These are phyloP conservation scores for Yponomeuta malinellus DNA, from an alignment of 2,888 invertebrate genomes.

Conservation along the genomic window DNA sequence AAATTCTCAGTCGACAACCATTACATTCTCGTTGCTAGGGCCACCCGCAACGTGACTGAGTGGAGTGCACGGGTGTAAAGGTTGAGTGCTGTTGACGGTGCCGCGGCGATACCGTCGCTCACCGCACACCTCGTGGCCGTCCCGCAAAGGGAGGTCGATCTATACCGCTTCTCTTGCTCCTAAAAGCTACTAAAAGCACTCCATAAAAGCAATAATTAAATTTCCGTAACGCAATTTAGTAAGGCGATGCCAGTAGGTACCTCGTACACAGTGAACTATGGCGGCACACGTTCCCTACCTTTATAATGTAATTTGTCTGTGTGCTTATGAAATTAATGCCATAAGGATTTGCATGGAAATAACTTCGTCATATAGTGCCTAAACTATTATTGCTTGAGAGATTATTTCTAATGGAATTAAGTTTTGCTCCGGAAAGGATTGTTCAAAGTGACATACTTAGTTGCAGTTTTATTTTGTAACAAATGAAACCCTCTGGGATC, in stretches of 20 bases:
- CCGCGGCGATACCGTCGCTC: not conserved
- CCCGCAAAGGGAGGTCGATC: not conserved
- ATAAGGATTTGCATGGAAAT: not conserved
- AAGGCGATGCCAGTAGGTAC: slow-evolving; percentile 48
- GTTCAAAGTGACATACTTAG: too few relatives aligned
- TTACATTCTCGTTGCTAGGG: too few relatives aligned
- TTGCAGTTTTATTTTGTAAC: too few relatives aligned
- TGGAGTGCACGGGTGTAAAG: too few relatives aligned
- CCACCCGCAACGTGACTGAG: too few relatives aligned
- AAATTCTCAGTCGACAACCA: too few relatives aligned
- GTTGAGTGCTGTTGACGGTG: too few relatives aligned
- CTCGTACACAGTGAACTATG: not conserved
- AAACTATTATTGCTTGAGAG: not conserved
- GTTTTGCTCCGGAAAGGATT: not conserved
- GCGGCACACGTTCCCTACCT: not conserved
- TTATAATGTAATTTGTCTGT: not conserved
- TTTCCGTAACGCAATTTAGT: slow-evolving; percentile 72
- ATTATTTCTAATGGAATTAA: not conserved
- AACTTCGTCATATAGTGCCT: not conserved
- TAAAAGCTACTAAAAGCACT: slow-evolving; percentile 77
- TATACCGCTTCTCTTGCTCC: slow-evolving; percentile 60
- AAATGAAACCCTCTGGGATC: too few relatives aligned
- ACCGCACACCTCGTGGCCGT: not conserved
- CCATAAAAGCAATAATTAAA: slow-evolving; percentile 77
- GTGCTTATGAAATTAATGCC: not conserved